phyloP scores from a whole-genome alignment of 2,888 invertebrate species.

The Criorhina ranunculi region DNA sequence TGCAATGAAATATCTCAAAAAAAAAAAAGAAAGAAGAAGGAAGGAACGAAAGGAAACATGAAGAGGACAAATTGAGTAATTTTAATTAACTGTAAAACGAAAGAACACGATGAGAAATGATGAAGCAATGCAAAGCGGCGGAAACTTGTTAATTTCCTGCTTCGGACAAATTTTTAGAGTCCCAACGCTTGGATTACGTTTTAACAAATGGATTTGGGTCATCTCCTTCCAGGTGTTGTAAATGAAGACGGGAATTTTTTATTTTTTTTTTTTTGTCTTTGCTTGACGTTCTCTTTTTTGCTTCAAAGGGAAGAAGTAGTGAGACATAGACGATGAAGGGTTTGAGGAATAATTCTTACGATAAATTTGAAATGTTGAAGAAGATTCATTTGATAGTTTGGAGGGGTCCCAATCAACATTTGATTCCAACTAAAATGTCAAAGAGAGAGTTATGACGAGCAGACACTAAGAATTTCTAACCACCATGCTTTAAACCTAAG shows the following conservation, averaged over 20 bases:
- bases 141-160: conserved; percentile 66
- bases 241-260: conserved; percentile 11
- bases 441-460: too few relatives aligned
- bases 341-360: too few relatives aligned
- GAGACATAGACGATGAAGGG: too few relatives aligned
- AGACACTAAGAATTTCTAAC: too few relatives aligned
- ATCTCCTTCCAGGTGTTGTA: conserved; percentile 46
- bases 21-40: conserved; percentile 8
- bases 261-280: neutral
- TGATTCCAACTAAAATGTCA: too few relatives aligned
- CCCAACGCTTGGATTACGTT: neutral
- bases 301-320: too few relatives aligned
- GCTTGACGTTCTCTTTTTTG: too few relatives aligned
- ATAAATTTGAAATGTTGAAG: too few relatives aligned
- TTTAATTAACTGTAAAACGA: conserved; percentile 71
- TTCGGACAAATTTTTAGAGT: conserved; percentile 55
- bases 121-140: conserved; percentile 48
- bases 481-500: too few relatives aligned
- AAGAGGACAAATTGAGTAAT: conserved; percentile 59
- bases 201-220: conserved; percentile 56
- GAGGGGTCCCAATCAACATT: too few relatives aligned
- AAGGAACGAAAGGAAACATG: conserved; percentile 19
- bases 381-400: too few relatives aligned
- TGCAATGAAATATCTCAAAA: conserved; percentile 34
- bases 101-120: conserved; percentile 41